These are phyloP conservation scores for Montipora efflorescens DNA, from an alignment of 64 coral and sea anemone genomes.

Conservation along the genomic window DNA sequence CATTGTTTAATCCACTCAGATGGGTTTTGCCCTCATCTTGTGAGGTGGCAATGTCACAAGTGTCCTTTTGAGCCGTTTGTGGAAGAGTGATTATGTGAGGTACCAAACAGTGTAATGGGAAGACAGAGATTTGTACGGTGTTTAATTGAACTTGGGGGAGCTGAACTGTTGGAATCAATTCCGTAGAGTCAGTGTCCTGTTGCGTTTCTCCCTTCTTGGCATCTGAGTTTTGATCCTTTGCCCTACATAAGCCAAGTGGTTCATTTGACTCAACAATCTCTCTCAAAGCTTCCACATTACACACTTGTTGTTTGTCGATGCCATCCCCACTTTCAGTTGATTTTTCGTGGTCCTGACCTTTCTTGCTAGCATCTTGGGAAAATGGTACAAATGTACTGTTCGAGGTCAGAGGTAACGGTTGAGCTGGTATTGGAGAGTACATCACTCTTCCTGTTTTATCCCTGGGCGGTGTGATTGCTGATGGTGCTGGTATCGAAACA, in stretches of 20 bases:
- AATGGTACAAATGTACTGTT: slow-evolving; percentile 91
- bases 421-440: slow-evolving; percentile 80
- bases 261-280: neutral
- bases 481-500: slow-evolving; percentile 74
- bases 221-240: neutral
- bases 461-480: slow-evolving; percentile 88
- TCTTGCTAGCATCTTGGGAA: slow-evolving; percentile 62
- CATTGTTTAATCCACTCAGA: neutral
- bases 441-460: slow-evolving; percentile 80
- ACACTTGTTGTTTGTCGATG: neutral
- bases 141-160: slow-evolving; percentile 76
- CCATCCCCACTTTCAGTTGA: neutral
- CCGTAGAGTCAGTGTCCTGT: neutral
- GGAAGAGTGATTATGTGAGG: slow-evolving; percentile 63
- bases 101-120: slow-evolving; percentile 81
- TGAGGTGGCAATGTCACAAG: neutral
- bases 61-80: neutral
- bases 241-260: neutral
- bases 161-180: slow-evolving; percentile 34
- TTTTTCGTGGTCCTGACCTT: slow-evolving; percentile 8
- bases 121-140: slow-evolving; percentile 74
- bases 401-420: slow-evolving; percentile 83
- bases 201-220: neutral
- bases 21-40: neutral
- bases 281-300: neutral